Evolutionary conservation across 2,797 vertebrate species (phyloP), one percentile per base, ranked within the genome.

Genomic region (Microctenopoma steveboyesi): DNA sequence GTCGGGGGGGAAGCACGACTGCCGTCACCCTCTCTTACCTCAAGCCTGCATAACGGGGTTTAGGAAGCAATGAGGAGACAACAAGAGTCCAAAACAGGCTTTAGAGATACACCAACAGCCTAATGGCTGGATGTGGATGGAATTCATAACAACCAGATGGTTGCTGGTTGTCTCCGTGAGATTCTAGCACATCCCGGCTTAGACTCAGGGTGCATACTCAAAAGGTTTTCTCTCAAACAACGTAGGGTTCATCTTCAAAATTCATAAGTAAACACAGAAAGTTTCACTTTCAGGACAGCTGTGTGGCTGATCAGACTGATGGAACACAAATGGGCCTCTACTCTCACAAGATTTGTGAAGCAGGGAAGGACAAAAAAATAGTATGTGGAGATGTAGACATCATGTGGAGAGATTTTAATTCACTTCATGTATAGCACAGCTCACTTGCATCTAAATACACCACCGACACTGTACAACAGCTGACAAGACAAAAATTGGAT

Each of bases 11-110:
- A 9, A 58, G 76, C 84, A 84, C 35, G 62, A 40, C 82, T 79
- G 87, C 89, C 88, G 90, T 92, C 93, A 92, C 82, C 88, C 85
- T 84, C 88, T 81, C 81, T 90, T 88, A 89, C 86, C 88, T 91
- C 90, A 71, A 86, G 69, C 63, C 81, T 53, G 49, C 70, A 59
- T 89, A 87, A 90, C 81, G 76, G 79, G 85, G 89, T 89, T 90
- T 89, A 88, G 79, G 88, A 88, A 89, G 82, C 86, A 86, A 85
- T 65, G 59, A 87, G 75, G 83, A 90, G 88, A 89, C 84, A 84
- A 88, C 83, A 55, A 12, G 72, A 78, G 84, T 63, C 88, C 85
- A 79, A 91, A 92, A 91, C 91, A 88, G 78, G 88, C 89, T 89
- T 92, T 89, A 83, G 82, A 88, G 74, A 86, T 81, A 79, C 76